phyloP scores from a whole-genome alignment of 2,797 vertebrate species.

The Sebastes steindachneri region DNA sequence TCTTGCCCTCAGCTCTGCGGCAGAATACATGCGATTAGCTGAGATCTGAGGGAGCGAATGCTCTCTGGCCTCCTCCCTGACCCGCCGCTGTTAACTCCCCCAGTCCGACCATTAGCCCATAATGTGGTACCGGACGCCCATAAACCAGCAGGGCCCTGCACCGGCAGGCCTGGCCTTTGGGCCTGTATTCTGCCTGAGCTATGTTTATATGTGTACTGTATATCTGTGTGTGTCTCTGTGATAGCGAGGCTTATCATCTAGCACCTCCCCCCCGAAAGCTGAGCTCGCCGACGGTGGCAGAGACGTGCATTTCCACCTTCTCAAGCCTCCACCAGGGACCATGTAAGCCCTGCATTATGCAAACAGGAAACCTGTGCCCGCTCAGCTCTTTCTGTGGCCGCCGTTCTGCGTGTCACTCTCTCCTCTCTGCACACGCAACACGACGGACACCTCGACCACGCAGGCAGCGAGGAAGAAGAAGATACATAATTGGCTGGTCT shows the following conservation, averaged over 20 bases:
- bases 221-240: neutral
- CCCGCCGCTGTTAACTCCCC: slow-evolving; percentile 29
- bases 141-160: slow-evolving; percentile 33
- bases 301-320: slow-evolving; percentile 55
- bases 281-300: slow-evolving; percentile 12
- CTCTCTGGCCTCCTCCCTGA: slow-evolving; percentile 29
- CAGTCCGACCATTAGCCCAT: slow-evolving; percentile 38
- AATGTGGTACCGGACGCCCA: neutral
- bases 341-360: slow-evolving; percentile 86
- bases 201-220: neutral
- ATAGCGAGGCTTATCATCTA: slow-evolving; percentile 21
- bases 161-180: neutral
- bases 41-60: slow-evolving; percentile 32
- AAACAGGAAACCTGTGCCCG: slow-evolving; percentile 83
- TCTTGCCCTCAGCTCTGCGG: slow-evolving; percentile 28
- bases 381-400: slow-evolving; percentile 80
- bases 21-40: slow-evolving; percentile 22
- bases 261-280: slow-evolving; percentile 19
- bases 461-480: neutral
- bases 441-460: slow-evolving; percentile 61
- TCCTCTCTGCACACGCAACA: slow-evolving; percentile 59
- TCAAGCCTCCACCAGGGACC: slow-evolving; percentile 69
- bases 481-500: slow-evolving; percentile 46
- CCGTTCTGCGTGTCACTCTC: slow-evolving; percentile 50
- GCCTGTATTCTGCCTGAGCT: neutral